Evolutionary conservation across 2,113 vertebrate genomes (phyloP).

Genomic region (Neolamprologus kungweensis): DNA sequence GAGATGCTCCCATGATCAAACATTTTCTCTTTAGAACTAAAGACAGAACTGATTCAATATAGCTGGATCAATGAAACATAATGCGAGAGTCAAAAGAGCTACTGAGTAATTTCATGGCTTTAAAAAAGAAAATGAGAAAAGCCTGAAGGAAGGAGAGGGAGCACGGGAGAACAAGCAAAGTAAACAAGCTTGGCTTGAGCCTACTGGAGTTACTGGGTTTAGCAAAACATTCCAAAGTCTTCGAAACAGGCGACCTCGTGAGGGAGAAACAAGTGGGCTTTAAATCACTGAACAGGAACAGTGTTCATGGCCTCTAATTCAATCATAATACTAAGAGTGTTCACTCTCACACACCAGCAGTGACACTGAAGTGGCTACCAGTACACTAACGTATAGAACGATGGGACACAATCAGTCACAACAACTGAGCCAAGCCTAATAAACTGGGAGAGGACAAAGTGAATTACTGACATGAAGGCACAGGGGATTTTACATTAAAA

Average conservation of each 20-base stretch:
- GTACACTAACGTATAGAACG: background rate
- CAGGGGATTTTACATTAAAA: background rate
- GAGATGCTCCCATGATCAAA: background rate
- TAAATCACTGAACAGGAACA: conserved; percentile 61
- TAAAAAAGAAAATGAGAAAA: conserved; percentile 42
- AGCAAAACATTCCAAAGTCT: conserved; percentile 73
- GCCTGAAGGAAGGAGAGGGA: conserved; percentile 15
- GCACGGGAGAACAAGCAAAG: conserved; percentile 50
- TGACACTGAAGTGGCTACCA: background rate
- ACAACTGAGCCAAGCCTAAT: background rate
- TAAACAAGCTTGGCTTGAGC: conserved; percentile 65
- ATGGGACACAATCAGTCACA: background rate
- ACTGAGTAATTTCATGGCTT: conserved; percentile 1
- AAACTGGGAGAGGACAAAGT: background rate
- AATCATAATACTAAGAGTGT: conserved; percentile 41
- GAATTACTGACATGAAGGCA: background rate
- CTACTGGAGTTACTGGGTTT: conserved; percentile 68
- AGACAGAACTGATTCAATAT: background rate
- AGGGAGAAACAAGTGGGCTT: conserved; percentile 57
- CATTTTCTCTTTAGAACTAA: background rate
- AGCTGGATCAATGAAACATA: background rate
- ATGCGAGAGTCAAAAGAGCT: background rate
- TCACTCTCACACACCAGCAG: background rate
- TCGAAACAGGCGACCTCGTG: conserved; percentile 64
- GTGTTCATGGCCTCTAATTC: conserved; percentile 42